Evolutionary conservation across 2,113 vertebrate genomes (phyloP).

Genomic region (Delphinapterus leucas): DNA sequence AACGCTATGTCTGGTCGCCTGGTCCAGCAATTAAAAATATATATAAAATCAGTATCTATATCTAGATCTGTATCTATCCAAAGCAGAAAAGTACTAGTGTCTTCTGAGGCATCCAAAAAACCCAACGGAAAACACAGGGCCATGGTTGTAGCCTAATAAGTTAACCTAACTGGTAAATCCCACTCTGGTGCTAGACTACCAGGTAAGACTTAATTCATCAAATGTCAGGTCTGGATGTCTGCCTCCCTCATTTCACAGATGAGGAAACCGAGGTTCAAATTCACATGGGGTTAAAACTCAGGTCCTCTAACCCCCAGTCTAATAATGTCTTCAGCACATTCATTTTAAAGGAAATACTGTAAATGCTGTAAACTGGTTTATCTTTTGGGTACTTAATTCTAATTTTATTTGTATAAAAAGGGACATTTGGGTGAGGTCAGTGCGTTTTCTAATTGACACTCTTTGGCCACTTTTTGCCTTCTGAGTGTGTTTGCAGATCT

Average conservation of each 20-base stretch:
- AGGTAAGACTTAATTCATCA: not conserved
- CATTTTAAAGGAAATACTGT: not conserved
- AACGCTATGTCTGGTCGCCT: not conserved
- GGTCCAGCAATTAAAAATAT: not conserved
- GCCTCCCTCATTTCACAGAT: not conserved
- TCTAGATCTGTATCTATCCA: too few species aligned
- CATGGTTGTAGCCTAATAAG: not conserved
- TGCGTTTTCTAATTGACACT: not conserved
- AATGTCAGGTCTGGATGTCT: not conserved
- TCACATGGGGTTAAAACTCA: not conserved
- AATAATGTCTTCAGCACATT: not conserved
- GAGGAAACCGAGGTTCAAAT: not conserved
- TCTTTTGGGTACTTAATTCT: not conserved
- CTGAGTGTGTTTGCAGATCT: not conserved
- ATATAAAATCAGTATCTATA: not conserved
- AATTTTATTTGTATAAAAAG: not conserved
- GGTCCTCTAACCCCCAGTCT: not conserved
- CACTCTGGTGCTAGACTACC: accelerated
- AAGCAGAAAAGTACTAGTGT: not conserved
- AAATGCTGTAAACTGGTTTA: not conserved
- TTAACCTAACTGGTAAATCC: not conserved
- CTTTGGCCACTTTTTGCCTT: not conserved
- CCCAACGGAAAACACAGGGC: not conserved
- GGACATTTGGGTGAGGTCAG: not conserved
- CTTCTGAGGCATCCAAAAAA: not conserved